Percentiles rank a stretch among this genome's conserved stretches.
phyloP scores from a whole-genome alignment of 2,113 vertebrate species.

The Rhea pennata region DNA sequence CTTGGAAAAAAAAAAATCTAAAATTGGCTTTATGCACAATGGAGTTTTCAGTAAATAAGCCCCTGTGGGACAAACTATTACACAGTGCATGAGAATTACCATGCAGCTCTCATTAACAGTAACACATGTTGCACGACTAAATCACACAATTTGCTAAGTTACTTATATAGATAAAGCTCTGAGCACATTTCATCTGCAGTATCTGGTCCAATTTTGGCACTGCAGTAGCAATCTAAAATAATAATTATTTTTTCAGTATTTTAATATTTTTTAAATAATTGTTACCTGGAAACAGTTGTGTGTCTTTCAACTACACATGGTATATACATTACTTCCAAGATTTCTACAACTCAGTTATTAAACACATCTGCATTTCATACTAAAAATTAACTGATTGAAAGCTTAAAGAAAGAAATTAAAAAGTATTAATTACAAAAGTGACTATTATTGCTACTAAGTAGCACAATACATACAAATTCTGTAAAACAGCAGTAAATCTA shows the following conservation, averaged over 20 bases:
- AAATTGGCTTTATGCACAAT: constrained; percentile 30
- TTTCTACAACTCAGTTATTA: neutral
- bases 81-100: constrained; percentile 3
- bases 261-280: neutral
- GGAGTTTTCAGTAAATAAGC: constrained; percentile 48
- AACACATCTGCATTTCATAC: neutral
- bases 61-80: constrained; percentile 43
- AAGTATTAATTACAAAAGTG: neutral
- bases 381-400: neutral
- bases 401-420: neutral
- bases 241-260: neutral
- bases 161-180: neutral
- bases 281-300: neutral
- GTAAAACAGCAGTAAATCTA: neutral
- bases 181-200: neutral
- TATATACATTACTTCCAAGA: neutral
- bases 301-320: neutral
- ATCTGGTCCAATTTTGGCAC: neutral
- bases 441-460: neutral
- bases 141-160: constrained; percentile 29
- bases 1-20: constrained; percentile 3
- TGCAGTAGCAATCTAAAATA: neutral
- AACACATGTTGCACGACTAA: constrained; percentile 27
- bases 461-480: neutral
- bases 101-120: constrained; percentile 42